phyloP scores from a whole-genome alignment of 1,140 invertebrate species.

The Coenobita brevimanus region DNA sequence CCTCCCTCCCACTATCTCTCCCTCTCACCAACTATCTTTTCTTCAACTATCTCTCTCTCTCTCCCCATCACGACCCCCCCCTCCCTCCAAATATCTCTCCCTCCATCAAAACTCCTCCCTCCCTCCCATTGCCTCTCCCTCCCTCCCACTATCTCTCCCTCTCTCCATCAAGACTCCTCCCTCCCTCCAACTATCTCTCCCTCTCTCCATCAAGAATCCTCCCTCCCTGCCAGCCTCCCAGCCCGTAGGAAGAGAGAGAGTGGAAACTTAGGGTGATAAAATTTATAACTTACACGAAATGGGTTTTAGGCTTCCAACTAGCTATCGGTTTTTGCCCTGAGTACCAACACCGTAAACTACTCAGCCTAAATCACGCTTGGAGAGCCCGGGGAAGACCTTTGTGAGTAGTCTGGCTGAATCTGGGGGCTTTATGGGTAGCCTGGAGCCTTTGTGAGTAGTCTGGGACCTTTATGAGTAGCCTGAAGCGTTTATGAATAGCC shows the following conservation, averaged over 20 bases:
- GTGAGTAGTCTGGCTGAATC: no score
- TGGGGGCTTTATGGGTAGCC: no score
- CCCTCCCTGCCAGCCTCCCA: conserved; percentile 9
- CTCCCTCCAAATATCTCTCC: neutral
- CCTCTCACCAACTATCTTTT: neutral
- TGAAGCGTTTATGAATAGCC: no score
- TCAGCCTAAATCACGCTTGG: conserved; percentile 30
- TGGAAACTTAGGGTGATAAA: conserved; percentile 54
- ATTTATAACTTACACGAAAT: conserved; percentile 59
- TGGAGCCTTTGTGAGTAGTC: no score
- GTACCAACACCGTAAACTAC: conserved; percentile 51
- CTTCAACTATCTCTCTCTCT: neutral
- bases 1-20: neutral
- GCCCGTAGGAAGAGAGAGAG: conserved; percentile 28
- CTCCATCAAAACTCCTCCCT: no score
- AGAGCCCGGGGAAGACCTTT: conserved; percentile 3
- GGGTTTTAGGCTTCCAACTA: conserved; percentile 52
- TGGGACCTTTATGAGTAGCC: no score
- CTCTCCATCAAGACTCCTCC: neutral
- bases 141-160: neutral
- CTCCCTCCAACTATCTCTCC: neutral
- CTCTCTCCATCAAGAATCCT: neutral
- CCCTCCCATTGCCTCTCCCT: neutral
- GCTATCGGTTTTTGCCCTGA: conserved; percentile 53
- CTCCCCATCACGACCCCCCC: neutral